These are phyloP conservation scores for Itoplectis maculator DNA, from an alignment of 2,888 invertebrate genomes.

Conservation along the genomic window DNA sequence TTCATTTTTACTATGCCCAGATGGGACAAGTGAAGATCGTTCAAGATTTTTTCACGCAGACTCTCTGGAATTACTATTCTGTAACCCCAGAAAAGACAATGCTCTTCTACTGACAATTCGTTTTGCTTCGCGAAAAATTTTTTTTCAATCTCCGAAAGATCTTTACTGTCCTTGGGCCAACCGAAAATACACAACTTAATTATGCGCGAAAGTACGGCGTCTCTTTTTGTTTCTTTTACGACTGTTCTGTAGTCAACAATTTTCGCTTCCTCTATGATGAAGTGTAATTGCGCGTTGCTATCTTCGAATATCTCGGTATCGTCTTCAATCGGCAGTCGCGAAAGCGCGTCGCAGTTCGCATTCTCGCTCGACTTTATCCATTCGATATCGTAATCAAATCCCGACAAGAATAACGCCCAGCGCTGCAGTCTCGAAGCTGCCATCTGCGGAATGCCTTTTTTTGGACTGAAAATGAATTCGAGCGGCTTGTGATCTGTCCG, in stretches of 20 bases:
- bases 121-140: slow-evolving; percentile 32
- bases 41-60: slow-evolving; percentile 47
- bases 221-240: slow-evolving; percentile 32
- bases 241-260: not conserved
- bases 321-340: slow-evolving; percentile 51
- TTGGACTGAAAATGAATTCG: slow-evolving; percentile 27
- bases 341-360: slow-evolving; percentile 53
- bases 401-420: slow-evolving; percentile 39
- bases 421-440: slow-evolving; percentile 43
- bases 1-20: slow-evolving; percentile 69
- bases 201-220: slow-evolving; percentile 18
- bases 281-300: slow-evolving; percentile 1
- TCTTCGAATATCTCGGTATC: slow-evolving; percentile 35
- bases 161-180: slow-evolving; percentile 45
- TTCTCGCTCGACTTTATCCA: slow-evolving; percentile 29
- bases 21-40: slow-evolving; percentile 65
- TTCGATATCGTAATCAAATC: slow-evolving; percentile 45
- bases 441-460: slow-evolving; percentile 46
- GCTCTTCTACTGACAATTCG: slow-evolving; percentile 48
- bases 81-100: slow-evolving; percentile 63
- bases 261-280: slow-evolving; percentile 6
- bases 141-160: slow-evolving; percentile 39
- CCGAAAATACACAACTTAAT: slow-evolving; percentile 41
- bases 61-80: slow-evolving; percentile 55
- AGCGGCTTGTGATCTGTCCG: slow-evolving; percentile 46